These are phyloP conservation scores for Hydrophis major DNA, from an alignment of 2,797 vertebrate genomes.

Conservation along the genomic window DNA sequence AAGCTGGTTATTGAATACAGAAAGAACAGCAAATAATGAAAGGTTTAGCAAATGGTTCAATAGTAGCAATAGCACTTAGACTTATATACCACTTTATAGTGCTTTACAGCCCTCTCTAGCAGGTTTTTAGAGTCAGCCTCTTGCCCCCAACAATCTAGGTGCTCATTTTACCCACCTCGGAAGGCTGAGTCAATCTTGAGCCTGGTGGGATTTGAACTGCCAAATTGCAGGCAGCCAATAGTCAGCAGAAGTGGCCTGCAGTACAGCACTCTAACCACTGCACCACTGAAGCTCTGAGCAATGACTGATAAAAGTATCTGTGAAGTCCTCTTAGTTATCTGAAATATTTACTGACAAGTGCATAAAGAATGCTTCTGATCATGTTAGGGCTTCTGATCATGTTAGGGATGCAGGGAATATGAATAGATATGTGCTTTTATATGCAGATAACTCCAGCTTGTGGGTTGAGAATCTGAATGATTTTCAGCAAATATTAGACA, in stretches of 20 bases:
- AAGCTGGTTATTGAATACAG: background rate
- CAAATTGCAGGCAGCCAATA: too few relatives aligned
- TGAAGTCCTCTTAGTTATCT: background rate
- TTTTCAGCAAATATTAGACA: background rate
- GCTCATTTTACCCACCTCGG: too few relatives aligned
- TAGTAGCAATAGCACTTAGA: too few relatives aligned
- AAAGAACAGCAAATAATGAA: background rate
- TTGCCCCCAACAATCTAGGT: too few relatives aligned
- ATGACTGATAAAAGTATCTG: background rate
- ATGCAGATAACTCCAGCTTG: background rate
- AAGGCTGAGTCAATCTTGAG: too few relatives aligned
- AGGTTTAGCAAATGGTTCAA: background rate
- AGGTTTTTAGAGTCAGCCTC: too few relatives aligned
- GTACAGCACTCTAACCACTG: too few relatives aligned
- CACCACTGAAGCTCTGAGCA: background rate
- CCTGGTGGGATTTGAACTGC: too few relatives aligned
- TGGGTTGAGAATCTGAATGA: background rate
- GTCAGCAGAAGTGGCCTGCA: too few relatives aligned
- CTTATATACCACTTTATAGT: too few relatives aligned
- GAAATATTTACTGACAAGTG: background rate
- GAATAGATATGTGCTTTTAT: background rate
- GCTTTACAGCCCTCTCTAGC: too few relatives aligned
- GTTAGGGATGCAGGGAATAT: background rate
- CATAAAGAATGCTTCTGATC: background rate
- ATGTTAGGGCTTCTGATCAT: background rate